These are phyloP conservation scores for Cordylochernes scorpioides DNA, from an alignment of 2,888 invertebrate species.

Conservation along the genomic window DNA sequence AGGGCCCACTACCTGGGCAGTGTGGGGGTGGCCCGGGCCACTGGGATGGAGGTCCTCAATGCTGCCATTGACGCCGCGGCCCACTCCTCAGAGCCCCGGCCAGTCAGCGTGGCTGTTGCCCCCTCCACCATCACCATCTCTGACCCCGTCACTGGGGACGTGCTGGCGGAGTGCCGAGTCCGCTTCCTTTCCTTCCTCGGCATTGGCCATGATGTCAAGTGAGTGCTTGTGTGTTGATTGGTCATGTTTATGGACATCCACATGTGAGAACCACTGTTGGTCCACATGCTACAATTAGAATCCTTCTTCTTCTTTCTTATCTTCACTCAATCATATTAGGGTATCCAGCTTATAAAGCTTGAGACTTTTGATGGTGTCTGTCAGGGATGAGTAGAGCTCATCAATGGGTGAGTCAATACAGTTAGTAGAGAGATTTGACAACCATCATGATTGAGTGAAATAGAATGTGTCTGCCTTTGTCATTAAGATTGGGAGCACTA, in stretches of 20 bases:
- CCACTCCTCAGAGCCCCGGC: constrained; percentile 29
- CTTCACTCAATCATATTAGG: too few species aligned
- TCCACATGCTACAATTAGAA: not conserved
- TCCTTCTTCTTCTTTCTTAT: too few species aligned
- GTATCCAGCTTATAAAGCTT: too few species aligned
- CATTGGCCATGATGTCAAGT: constrained; percentile 71
- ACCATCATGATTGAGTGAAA: too few species aligned
- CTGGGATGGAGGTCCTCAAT: constrained; percentile 76
- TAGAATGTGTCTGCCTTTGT: too few species aligned
- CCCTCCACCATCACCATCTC: constrained; percentile 77
- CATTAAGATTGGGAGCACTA: too few species aligned
- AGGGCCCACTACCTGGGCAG: constrained; percentile 76
- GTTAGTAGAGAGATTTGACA: too few species aligned
- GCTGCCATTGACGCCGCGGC: constrained; percentile 53
- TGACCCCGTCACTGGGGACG: constrained; percentile 31
- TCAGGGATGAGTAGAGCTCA: too few species aligned
- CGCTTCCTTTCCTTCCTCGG: constrained; percentile 86
- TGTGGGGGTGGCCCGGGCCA: constrained; percentile 38
- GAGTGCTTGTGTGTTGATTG: constrained; percentile 16
- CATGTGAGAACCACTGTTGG: not conserved
- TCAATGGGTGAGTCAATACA: too few species aligned
- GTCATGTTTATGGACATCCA: not conserved
- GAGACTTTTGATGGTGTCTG: too few species aligned
- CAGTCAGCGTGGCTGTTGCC: constrained; percentile 68
- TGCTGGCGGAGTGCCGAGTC: constrained; percentile 21